A percentile compares a stretch with the other conserved stretches of the same genome.
phyloP scores from a whole-genome alignment of 2,888 invertebrate species.

The Watsonalla cultraria region DNA sequence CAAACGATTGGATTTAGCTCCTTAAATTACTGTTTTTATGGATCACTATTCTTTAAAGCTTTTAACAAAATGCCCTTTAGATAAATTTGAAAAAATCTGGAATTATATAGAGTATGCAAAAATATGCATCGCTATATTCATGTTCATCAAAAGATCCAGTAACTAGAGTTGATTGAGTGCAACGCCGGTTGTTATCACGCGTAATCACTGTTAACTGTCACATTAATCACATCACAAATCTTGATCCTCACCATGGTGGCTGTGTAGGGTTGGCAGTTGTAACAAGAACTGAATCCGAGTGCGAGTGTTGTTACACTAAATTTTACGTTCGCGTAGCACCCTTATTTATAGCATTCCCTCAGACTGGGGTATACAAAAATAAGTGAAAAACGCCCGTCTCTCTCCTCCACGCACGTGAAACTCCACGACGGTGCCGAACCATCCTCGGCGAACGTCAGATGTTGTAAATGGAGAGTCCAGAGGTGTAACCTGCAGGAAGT shows the following conservation, averaged over 20 bases:
- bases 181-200: constrained; percentile 21
- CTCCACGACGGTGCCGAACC: constrained; percentile 27
- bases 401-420: constrained; percentile 42
- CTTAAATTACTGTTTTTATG: no score
- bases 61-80: no score
- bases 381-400: constrained; percentile 65
- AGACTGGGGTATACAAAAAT: constrained; percentile 70
- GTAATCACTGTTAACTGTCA: constrained; percentile 23
- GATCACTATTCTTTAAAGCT: no score
- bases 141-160: background rate
- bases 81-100: background rate
- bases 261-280: constrained; percentile 58
- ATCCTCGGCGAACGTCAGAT: constrained; percentile 36
- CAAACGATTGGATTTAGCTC: no score
- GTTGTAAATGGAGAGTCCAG: constrained; percentile 37
- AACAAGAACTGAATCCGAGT: constrained; percentile 76
- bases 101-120: background rate
- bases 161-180: constrained; percentile 10
- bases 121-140: background rate
- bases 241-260: constrained; percentile 64
- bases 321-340: constrained; percentile 59
- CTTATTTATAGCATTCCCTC: constrained; percentile 72
- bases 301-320: constrained; percentile 78
- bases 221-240: constrained; percentile 23
- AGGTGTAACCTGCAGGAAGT: constrained; percentile 28